phyloP scores from a whole-genome alignment of 2,113 vertebrate genomes.

The Coreoperca whiteheadi region DNA sequence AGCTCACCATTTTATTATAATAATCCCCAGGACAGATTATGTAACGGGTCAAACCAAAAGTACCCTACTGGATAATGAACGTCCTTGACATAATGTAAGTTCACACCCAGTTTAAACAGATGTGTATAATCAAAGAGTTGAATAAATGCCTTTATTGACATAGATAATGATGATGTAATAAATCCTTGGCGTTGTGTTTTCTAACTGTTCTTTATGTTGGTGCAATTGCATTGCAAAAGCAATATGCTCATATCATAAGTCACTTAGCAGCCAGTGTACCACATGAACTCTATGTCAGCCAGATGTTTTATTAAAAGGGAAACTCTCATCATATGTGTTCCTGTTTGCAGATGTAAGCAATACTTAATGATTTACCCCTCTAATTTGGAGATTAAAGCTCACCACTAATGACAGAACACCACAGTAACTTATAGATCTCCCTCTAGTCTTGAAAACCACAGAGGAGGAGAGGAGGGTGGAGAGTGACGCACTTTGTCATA shows the following conservation, averaged over 20 bases:
- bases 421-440: constrained; percentile 62
- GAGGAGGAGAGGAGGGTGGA: constrained; percentile 50
- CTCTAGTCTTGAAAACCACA: constrained; percentile 68
- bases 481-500: constrained; percentile 72
- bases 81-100: neutral
- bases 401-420: constrained; percentile 79
- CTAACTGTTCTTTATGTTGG: neutral
- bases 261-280: constrained; percentile 15
- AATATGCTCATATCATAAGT: constrained; percentile 7
- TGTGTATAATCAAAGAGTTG: neutral
- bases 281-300: constrained; percentile 27
- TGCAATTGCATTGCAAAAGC: neutral
- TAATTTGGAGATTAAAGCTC: constrained; percentile 75
- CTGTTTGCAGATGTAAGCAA: constrained; percentile 73
- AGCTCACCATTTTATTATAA: neutral
- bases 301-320: constrained; percentile 55
- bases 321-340: constrained; percentile 53
- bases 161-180: neutral
- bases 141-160: neutral
- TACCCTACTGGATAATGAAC: neutral
- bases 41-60: neutral
- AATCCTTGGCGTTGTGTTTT: neutral
- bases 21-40: neutral
- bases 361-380: constrained; percentile 71
- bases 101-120: constrained; percentile 3